Evolutionary conservation across 2,888 invertebrate species (phyloP).

Genomic region (Nephrotoma flavescens): DNA sequence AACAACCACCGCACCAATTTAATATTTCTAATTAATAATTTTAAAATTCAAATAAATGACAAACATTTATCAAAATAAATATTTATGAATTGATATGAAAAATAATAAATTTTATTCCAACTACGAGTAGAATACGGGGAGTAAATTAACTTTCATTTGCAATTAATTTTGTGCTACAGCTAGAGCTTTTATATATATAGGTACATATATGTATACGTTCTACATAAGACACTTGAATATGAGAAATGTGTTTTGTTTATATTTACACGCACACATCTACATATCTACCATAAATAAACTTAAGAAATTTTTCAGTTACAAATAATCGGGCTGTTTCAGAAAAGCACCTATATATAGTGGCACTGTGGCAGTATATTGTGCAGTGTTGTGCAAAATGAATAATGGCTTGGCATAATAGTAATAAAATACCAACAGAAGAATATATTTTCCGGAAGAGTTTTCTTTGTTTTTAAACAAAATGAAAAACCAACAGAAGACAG

Average conservation of each 20-base stretch:
- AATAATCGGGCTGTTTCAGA: no score
- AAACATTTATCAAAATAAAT: not conserved
- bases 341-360: not conserved
- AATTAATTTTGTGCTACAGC: not conserved
- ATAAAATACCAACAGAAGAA: not conserved
- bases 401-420: not conserved
- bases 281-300: no score
- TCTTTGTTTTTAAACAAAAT: not conserved
- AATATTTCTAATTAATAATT: not conserved
- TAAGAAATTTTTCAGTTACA: no score
- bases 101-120: not conserved
- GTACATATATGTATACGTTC: no score
- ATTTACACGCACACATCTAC: no score
- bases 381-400: not conserved
- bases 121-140: not conserved
- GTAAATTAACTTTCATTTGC: not conserved
- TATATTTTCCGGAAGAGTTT: not conserved
- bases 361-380: no score
- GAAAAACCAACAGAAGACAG: not conserved
- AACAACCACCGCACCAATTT: not conserved
- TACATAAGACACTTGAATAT: no score
- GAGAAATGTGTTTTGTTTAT: no score
- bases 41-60: not conserved
- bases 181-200: not conserved
- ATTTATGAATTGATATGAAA: not conserved